A percentile compares a stretch with the other conserved stretches of the same genome.
phyloP scores from a whole-genome alignment of 2,888 invertebrate species.

The Scaptomyza parva region DNA sequence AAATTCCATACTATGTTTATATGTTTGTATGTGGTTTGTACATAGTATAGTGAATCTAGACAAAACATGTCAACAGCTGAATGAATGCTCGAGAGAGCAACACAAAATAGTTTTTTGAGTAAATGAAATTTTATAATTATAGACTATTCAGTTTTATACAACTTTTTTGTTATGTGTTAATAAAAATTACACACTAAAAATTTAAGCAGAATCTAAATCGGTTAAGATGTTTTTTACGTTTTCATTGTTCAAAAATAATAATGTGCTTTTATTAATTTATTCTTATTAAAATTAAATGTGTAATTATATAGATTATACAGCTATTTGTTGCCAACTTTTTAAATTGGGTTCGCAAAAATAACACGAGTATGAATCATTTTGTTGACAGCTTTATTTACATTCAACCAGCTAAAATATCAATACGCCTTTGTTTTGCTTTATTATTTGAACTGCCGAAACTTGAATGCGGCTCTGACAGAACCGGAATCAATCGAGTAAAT shows the following conservation, averaged over 20 bases:
- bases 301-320: background rate
- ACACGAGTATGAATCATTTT: constrained; percentile 7
- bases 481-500: background rate
- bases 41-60: constrained; percentile 5
- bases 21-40: background rate
- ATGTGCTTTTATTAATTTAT: background rate
- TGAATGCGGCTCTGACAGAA: background rate
- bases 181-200: background rate
- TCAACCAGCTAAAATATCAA: background rate
- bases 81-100: constrained; percentile 11
- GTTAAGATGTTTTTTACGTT: background rate
- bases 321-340: background rate
- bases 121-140: background rate
- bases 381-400: background rate
- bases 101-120: background rate
- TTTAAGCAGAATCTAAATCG: background rate
- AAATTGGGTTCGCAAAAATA: background rate
- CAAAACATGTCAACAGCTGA: constrained; percentile 29
- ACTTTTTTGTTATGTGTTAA: background rate
- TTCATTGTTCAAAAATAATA: background rate
- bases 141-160: background rate
- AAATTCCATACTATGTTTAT: constrained; percentile 17
- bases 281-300: background rate
- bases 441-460: background rate
- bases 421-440: background rate